phyloP scores from a whole-genome alignment of 2,113 vertebrate genomes.

The Caranx ignobilis region DNA sequence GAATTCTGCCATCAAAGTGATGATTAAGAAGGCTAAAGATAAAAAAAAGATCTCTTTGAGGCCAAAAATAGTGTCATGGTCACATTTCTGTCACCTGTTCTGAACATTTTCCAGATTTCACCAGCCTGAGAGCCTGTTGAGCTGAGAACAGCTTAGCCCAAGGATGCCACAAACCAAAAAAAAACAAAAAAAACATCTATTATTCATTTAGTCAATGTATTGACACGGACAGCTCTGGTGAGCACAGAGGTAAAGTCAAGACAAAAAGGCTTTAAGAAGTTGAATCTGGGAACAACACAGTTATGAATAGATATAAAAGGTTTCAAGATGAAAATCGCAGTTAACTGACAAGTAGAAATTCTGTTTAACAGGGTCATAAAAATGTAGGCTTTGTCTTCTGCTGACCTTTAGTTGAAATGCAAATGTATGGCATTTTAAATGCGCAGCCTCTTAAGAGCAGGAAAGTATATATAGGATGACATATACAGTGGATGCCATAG shows the following conservation, averaged over 20 bases:
- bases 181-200: constrained; percentile 38
- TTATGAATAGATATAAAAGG: constrained; percentile 4
- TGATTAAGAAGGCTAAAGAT: background rate
- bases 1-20: background rate
- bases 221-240: constrained; percentile 51
- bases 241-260: constrained; percentile 27
- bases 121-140: background rate
- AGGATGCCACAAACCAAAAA: constrained; percentile 24
- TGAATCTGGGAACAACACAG: constrained; percentile 25
- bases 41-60: background rate
- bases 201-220: constrained; percentile 70
- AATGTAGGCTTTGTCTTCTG: background rate
- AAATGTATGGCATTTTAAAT: constrained; percentile 28
- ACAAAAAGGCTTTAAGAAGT: constrained; percentile 38
- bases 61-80: background rate
- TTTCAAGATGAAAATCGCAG: constrained; percentile 4
- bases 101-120: constrained; percentile 8
- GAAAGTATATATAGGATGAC: background rate
- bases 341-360: constrained; percentile 2
- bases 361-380: background rate
- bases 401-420: constrained; percentile 25
- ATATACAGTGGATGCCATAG: background rate
- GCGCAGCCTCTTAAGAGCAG: background rate
- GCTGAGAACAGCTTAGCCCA: constrained; percentile 9
- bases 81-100: constrained; percentile 14